phyloP scores from a whole-genome alignment of 2,113 vertebrate genomes.

The Hemiscyllium ocellatum region DNA sequence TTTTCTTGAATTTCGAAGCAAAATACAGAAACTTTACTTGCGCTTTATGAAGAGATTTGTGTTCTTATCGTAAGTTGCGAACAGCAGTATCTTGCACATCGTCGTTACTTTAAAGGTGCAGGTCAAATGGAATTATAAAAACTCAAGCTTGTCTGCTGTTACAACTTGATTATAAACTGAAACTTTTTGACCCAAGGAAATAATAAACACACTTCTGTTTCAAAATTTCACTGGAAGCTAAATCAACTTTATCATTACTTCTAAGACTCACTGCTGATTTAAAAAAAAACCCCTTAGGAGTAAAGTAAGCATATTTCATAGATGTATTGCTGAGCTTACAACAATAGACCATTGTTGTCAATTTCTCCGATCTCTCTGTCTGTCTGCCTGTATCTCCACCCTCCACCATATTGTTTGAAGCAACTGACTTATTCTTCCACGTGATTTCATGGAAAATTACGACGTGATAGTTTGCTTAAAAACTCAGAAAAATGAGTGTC shows the following conservation, averaged over 20 bases:
- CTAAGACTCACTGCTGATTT: neutral
- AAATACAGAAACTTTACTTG: neutral
- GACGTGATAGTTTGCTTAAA: neutral
- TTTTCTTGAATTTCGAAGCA: neutral
- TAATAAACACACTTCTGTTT: neutral
- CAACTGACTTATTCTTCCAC: neutral
- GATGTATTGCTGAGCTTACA: neutral
- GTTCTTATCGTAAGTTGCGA: neutral
- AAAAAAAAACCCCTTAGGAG: neutral
- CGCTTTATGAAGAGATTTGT: neutral
- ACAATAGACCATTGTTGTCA: neutral
- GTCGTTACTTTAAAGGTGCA: neutral
- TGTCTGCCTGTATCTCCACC: neutral
- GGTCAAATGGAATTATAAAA: neutral
- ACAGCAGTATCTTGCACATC: neutral
- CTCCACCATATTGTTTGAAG: neutral
- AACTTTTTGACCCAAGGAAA: neutral
- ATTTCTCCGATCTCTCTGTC: neutral
- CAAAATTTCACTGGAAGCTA: neutral
- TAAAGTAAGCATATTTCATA: neutral
- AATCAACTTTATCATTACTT: neutral
- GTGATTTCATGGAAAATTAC: neutral
- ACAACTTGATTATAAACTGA: neutral
- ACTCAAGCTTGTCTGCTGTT: neutral
- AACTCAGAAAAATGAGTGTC: neutral